A percentile compares a stretch with the other conserved stretches of the same genome.
phyloP scores from a whole-genome alignment of 1,140 invertebrate species.

The Heliconius melpomene region DNA sequence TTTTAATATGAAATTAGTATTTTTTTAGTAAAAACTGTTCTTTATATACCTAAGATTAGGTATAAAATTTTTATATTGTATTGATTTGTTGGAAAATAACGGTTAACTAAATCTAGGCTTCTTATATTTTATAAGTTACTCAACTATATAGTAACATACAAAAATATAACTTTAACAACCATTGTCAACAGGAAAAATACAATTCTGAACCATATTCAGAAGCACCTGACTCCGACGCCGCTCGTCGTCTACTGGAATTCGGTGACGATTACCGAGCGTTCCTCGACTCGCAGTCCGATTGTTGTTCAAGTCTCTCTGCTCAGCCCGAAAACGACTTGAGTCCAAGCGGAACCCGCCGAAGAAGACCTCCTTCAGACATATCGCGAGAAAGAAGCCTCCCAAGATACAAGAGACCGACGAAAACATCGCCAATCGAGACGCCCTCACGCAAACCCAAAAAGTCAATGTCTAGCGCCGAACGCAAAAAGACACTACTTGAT shows the following conservation, averaged over 20 bases:
- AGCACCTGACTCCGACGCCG: slow-evolving; percentile 92
- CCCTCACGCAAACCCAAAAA: slow-evolving; percentile 76
- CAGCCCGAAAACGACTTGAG: slow-evolving; percentile 83
- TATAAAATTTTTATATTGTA: too few relatives aligned
- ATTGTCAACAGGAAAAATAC: slow-evolving; percentile 89
- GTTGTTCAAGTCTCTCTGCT: slow-evolving; percentile 88
- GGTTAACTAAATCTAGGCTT: too few relatives aligned
- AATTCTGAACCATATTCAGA: slow-evolving; percentile 95
- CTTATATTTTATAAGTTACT: background rate
- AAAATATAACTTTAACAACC: slow-evolving; percentile 15
- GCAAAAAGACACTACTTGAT: slow-evolving; percentile 77
- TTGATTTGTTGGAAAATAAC: background rate
- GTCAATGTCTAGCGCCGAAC: slow-evolving; percentile 77
- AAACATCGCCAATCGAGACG: slow-evolving; percentile 76
- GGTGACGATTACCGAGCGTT: slow-evolving; percentile 95
- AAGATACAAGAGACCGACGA: slow-evolving; percentile 64
- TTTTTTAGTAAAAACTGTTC: background rate
- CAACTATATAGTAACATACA: background rate
- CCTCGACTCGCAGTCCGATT: slow-evolving; percentile 92
- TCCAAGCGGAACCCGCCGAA: slow-evolving; percentile 66
- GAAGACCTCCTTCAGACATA: slow-evolving; percentile 63
- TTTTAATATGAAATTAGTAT: background rate
- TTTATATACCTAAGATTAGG: too few relatives aligned
- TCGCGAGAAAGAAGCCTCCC: slow-evolving; percentile 63
- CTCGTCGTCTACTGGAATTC: slow-evolving; percentile 90